phyloP scores from a whole-genome alignment of 2,888 invertebrate genomes.

The Tenthredo mesomela region DNA sequence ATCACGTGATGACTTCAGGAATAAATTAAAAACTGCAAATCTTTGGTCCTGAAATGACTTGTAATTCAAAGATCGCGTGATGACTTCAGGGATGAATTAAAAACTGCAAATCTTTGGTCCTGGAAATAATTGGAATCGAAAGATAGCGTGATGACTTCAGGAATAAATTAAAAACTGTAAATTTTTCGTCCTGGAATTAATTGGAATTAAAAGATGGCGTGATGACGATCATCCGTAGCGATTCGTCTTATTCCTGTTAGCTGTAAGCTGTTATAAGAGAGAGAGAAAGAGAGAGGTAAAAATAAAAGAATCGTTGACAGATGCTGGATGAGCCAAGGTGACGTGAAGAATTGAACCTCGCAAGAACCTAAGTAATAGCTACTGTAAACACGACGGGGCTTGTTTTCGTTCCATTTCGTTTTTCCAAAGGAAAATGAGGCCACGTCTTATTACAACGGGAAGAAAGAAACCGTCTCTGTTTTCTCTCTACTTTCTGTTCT shows the following conservation, averaged over 20 bases:
- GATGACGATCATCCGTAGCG: not conserved
- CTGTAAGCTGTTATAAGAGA: conserved; percentile 1
- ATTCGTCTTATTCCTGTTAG: not conserved
- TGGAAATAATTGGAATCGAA: no score
- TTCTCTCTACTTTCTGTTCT: not conserved
- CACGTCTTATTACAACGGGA: conserved; percentile 39
- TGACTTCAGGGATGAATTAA: no score
- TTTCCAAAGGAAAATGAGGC: conserved; percentile 41
- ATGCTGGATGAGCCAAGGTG: conserved; percentile 42
- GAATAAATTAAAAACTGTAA: no score
- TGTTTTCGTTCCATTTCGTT: conserved; percentile 37
- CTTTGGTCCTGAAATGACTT: no score
- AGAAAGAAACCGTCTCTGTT: not conserved
- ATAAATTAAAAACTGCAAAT: no score
- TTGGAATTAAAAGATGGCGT: not conserved
- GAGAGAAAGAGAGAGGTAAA: not conserved
- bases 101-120: no score
- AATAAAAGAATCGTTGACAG: conserved; percentile 41
- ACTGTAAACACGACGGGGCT: conserved; percentile 36
- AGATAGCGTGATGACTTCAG: no score
- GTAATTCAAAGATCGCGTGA: no score
- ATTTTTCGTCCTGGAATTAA: not conserved
- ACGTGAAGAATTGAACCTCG: conserved; percentile 40
- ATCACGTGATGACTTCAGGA: not conserved
- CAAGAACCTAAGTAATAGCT: conserved; percentile 46